Evolutionary conservation across 2,113 vertebrate species (phyloP), one percentile per base, ranked within the genome.

Genomic region (Antechinus stuartii): DNA sequence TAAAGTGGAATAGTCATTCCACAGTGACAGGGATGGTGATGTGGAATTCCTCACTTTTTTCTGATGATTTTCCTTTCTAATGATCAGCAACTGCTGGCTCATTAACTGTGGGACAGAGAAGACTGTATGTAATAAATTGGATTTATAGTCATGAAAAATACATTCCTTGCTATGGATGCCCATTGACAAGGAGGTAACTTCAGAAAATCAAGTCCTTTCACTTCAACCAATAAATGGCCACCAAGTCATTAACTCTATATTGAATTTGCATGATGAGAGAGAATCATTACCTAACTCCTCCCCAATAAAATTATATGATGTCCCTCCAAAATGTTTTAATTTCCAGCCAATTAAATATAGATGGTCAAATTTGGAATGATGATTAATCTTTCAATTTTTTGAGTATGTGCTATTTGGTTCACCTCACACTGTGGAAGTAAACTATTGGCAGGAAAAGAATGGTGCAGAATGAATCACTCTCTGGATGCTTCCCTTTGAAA

Each of bases 271-370:
- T 89, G 57, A 94, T 49, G n/a, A 84, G n/a, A 27, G 92, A 2
- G 12, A 91, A 61, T 91, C 95, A 92, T 54, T 94, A 76, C 91
- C 92, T 93, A 96, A 94, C 93, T 30, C 0, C 90, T 91, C 11
- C 76, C 54, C 35, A 55, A 61, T 92, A 84, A 76, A 76, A 76
- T 76, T 54, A 93, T 91, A 96, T 52, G 46, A 4, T 92, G 90
- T 95, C 91, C 91, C 76, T 92, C 56, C 47, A 94, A 93, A 95
- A 54, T 9, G 7, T 95, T 90, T 96, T 95, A 56, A 50, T 91
- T 96, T 96, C 55, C 35, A 55, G 84, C 91, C 93, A 95, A 24
- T 93, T 95, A 94, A 93, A 97, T 91, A 68, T 92, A 92, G 91
- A 96, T 94, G 54, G 61, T 96, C 91, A 68, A n/a, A 92, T 91